phyloP scores from a whole-genome alignment of 2,113 vertebrate genomes.

The Erinaceus europaeus region DNA sequence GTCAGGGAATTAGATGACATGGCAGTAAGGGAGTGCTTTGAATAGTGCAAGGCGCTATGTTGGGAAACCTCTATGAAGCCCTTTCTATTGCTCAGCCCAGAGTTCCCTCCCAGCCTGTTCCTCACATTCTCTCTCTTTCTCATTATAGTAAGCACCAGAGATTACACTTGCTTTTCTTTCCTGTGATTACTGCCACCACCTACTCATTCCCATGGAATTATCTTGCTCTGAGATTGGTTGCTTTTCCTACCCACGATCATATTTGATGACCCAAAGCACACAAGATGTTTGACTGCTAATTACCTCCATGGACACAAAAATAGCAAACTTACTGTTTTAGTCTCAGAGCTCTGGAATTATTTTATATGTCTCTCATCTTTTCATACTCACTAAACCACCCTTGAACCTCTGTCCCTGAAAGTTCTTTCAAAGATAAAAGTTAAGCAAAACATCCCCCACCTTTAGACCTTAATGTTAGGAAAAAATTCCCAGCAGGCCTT shows the following conservation, averaged over 20 bases:
- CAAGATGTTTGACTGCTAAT: background rate
- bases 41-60: background rate
- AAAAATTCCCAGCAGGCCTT: background rate
- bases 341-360: background rate
- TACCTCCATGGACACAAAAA: background rate
- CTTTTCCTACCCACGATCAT: background rate
- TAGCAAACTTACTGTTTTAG: background rate
- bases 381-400: background rate
- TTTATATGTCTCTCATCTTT: background rate
- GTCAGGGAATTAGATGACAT: background rate
- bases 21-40: background rate
- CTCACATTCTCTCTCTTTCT: background rate
- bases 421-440: conserved; percentile 14
- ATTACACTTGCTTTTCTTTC: background rate
- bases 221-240: background rate
- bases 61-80: background rate
- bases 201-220: background rate
- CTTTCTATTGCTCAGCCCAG: background rate
- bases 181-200: background rate
- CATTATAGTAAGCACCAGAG: background rate
- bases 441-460: background rate
- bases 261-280: background rate
- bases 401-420: background rate
- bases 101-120: background rate
- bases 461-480: background rate